Evolutionary conservation across 2,888 invertebrate genomes (phyloP).

Genomic region (Axea sp.): DNA sequence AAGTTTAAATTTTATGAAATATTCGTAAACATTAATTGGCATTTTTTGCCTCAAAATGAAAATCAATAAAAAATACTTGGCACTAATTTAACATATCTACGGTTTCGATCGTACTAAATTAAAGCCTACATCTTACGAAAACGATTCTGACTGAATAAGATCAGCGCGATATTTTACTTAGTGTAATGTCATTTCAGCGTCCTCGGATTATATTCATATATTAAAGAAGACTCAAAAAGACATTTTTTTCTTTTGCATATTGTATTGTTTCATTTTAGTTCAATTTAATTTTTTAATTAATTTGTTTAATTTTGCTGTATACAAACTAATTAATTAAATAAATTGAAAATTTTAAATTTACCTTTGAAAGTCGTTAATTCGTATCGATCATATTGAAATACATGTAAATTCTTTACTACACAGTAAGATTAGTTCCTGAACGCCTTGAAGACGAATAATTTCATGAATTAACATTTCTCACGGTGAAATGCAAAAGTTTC

Average conservation of each 20-base stretch:
- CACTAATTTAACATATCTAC: conserved; percentile 71
- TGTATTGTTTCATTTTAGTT: too few species aligned
- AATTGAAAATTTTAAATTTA: too few species aligned
- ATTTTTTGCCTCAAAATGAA: background rate
- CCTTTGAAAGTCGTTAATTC: background rate
- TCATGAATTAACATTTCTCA: conserved; percentile 48
- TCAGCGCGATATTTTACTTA: conserved; percentile 43
- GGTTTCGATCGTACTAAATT: conserved; percentile 75
- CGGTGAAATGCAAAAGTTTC: conserved; percentile 67
- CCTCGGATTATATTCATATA: conserved; percentile 56
- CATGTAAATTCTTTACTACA: conserved; percentile 10
- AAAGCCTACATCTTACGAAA: conserved; percentile 65
- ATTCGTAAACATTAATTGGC: background rate
- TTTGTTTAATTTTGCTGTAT: too few species aligned
- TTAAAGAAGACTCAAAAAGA: conserved; percentile 9
- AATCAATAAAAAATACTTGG: conserved; percentile 66
- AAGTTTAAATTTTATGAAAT: conserved; percentile 2
- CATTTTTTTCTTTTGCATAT: too few species aligned
- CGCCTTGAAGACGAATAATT: conserved; percentile 37
- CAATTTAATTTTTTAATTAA: too few species aligned
- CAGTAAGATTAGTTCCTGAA: conserved; percentile 10
- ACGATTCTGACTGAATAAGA: conserved; percentile 70
- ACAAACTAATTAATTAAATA: background rate
- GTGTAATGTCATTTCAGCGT: conserved; percentile 43
- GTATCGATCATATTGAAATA: conserved; percentile 9